These are phyloP conservation scores for Campylomormyrus tamandua DNA, from an alignment of 2,113 vertebrate species.

Conservation along the genomic window DNA sequence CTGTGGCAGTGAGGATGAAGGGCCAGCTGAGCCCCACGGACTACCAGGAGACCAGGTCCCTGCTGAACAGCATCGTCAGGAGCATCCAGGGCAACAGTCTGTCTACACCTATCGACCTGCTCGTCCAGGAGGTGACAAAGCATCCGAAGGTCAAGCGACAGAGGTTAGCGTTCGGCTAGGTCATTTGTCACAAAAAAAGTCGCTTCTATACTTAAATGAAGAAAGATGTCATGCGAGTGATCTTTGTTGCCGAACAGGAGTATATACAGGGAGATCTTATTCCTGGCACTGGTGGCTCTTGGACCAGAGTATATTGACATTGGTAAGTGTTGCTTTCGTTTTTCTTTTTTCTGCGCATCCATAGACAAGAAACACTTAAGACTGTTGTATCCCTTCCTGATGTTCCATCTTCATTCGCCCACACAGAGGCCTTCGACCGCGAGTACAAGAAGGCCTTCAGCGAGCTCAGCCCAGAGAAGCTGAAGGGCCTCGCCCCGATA, in stretches of 20 bases:
- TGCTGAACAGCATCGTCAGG: constrained; percentile 77
- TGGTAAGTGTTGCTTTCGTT: constrained; percentile 63
- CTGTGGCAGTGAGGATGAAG: constrained; percentile 65
- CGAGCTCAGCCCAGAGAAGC: constrained; percentile 66
- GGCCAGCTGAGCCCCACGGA: constrained; percentile 61
- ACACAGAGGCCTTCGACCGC: constrained; percentile 89
- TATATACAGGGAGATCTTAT: constrained; percentile 91
- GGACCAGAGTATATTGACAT: constrained; percentile 94
- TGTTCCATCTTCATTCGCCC: background rate
- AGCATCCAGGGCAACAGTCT: constrained; percentile 87
- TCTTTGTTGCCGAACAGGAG: constrained; percentile 64
- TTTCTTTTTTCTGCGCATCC: background rate
- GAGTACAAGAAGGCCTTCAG: constrained; percentile 79
- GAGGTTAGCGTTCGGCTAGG: constrained; percentile 58
- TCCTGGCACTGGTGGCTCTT: constrained; percentile 87
- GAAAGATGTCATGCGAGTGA: background rate
- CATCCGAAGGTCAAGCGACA: constrained; percentile 71
- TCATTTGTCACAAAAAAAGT: background rate
- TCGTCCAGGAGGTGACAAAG: constrained; percentile 65
- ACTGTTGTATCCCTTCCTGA: background rate
- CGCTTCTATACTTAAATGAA: background rate
- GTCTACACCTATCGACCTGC: constrained; percentile 73
- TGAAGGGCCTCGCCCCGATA: constrained; percentile 69
- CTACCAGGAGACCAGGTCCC: constrained; percentile 68
- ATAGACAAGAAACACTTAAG: too few relatives aligned